Base-by-base conservation (phyloP, 2,888 invertebrate genomes). In the Apantesis nais region DNA sequence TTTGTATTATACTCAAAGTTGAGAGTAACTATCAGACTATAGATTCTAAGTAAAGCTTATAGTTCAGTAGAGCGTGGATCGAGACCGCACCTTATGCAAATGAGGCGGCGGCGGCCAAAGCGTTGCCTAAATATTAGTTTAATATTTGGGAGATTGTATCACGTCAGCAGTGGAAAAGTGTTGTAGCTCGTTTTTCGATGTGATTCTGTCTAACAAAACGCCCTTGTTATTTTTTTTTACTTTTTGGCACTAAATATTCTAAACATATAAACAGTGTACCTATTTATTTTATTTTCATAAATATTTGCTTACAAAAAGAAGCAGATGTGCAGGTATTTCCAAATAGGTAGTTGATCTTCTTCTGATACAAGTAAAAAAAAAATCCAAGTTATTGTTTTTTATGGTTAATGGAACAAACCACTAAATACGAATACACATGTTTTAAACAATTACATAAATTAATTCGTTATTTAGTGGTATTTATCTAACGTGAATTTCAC, bases 61-160 rank as follows among this genome's bases (percentile, higher is more conserved):
- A 72, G 71, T 76, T 66, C 62, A 70, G 66, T 72, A 69, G 62
- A 69, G 68, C 72, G 76, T 81, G 76, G 79, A 83, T 81, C 75
- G 88, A 85, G 88, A 91, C 87, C 89, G 88, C 89, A 86, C 92
- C 92, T 93, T 92, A 95, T 95, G 93, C 90, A 93, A 94, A 94
- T 94, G 92, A 94, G 90, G 93, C 94, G 94, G 94, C 93, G 85
- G 84, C 85, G 85, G 88, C 91, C 93, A 95, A 95, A 95, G 94
- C 93, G 92, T 94, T 95, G 93, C 94, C 95, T 94, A 95, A 94
- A 95, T 95, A 95, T 95, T 94, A 94, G 94, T 94, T 94, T 94
- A 94, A 94, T 94, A 93, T 93, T 93, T 92, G 87, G 89, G 83
- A 92, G 94, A 94, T 95, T 88, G 89, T 93, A 94, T 94, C 94